phyloP scores from a whole-genome alignment of 2,797 vertebrate genomes.

The Sparus aurata region DNA sequence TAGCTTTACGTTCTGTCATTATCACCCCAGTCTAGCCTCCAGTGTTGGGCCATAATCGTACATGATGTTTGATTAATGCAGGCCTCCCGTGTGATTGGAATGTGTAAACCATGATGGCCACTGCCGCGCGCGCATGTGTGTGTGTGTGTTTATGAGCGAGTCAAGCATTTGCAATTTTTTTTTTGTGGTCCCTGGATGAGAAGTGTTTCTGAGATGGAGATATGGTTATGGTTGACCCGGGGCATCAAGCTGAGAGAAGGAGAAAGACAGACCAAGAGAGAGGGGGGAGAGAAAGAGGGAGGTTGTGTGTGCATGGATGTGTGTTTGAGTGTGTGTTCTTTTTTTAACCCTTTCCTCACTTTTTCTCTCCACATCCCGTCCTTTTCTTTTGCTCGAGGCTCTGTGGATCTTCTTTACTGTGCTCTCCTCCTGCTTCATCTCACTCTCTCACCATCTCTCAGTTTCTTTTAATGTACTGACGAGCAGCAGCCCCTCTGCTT shows the following conservation, averaged over 20 bases:
- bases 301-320: constrained; percentile 26
- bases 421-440: constrained; percentile 44
- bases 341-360: constrained; percentile 67
- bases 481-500: constrained; percentile 6
- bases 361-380: constrained; percentile 50
- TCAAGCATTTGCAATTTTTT: constrained; percentile 51
- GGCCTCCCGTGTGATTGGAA: constrained; percentile 43
- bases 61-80: constrained; percentile 71
- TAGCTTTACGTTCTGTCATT: constrained; percentile 36
- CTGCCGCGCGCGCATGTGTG: constrained; percentile 50
- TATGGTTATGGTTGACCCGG: constrained; percentile 80
- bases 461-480: constrained; percentile 48
- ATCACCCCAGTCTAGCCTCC: constrained; percentile 49
- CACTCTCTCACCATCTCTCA: constrained; percentile 26
- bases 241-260: constrained; percentile 73
- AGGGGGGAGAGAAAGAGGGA: constrained; percentile 32
- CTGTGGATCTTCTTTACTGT: constrained; percentile 46
- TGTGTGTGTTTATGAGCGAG: constrained; percentile 27
- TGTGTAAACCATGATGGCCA: constrained; percentile 63
- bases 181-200: constrained; percentile 67
- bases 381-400: constrained; percentile 56
- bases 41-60: constrained; percentile 57
- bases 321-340: constrained; percentile 18
- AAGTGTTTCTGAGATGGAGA: constrained; percentile 79
- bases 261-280: constrained; percentile 71